Base-by-base conservation (phyloP, 1,140 invertebrate species). In the Lanistes nyassanus region DNA sequence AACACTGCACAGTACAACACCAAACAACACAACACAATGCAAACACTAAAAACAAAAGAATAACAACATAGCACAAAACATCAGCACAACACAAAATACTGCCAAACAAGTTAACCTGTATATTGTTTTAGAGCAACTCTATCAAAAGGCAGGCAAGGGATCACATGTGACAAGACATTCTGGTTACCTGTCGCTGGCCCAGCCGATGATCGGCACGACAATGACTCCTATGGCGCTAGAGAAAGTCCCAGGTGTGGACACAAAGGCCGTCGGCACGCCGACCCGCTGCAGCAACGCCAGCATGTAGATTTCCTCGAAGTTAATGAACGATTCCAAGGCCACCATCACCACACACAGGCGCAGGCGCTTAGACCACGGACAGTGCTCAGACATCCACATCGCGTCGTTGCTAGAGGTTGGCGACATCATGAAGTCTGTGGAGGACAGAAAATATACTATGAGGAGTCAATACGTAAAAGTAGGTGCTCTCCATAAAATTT, bases 221-320 rank as follows among this genome's bases (percentile, higher is more conserved):
- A 77, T 42, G 11, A 77, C 42, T 19, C 76, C 72, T 13, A 69
- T 62, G 66, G 60, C 42, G n/a, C 70, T 65, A 19, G 71, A 67
- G 29, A 74, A 34, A 31, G 76, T 77, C 0, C 71, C 76, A 23
- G 76, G 76, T 21, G 74, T 47, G 13, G 76, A 77, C 13, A 67
- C 34, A 7, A 60, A 58, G 2, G 34, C 23, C 0, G 62, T 36
- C 9, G 76, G 76, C 21, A 77, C 76, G 0, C 53, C 65, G 3
- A 74, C 37, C 0, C 70, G 65, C 56, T 77, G 76, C 21, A 77
- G 37, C 31, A 68, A 56, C 9, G 76, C 42, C 19, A 77, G 66
- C 76, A 77, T 74, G 42, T 60, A 68, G 56, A 77, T 74, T 19
- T 68, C 76, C 58, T 77, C 76, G 36, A 77, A 55, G 66, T 65